phyloP scores from a whole-genome alignment of 2,888 invertebrate species.

The Cryptus armator region DNA sequence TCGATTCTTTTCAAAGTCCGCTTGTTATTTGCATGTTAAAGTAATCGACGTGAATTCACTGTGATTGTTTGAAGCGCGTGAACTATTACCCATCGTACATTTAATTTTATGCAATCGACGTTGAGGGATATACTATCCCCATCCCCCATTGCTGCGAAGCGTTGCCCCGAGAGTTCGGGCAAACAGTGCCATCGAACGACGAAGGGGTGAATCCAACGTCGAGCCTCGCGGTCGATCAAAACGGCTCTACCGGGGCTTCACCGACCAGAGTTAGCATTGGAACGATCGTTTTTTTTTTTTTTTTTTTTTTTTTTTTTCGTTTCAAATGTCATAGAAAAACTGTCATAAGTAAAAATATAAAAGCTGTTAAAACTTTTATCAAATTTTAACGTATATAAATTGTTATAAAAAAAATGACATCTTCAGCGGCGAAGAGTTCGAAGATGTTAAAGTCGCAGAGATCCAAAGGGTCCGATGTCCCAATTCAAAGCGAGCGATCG shows the following conservation, averaged over 20 bases:
- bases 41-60: neutral
- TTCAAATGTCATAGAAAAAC: conserved; percentile 17
- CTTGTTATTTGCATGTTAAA: neutral
- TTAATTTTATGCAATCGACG: neutral
- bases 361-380: no score
- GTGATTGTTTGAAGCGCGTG: neutral
- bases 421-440: conserved; percentile 32
- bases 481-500: conserved; percentile 1
- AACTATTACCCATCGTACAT: neutral
- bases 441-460: conserved; percentile 31
- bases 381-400: neutral
- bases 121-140: neutral
- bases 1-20: neutral
- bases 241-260: neutral
- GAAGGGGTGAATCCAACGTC: conserved; percentile 30
- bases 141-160: no score
- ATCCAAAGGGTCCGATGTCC: conserved; percentile 7
- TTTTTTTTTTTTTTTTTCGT: neutral
- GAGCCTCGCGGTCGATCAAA: conserved; percentile 43
- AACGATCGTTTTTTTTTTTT: conserved; percentile 4
- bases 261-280: conserved; percentile 16
- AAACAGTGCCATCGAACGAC: conserved; percentile 46
- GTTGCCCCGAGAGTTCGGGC: neutral
- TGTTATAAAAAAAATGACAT: conserved; percentile 11
- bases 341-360: neutral